Evolutionary conservation across 2,797 vertebrate species (phyloP).

Genomic region (Setipinna tenuifilis): DNA sequence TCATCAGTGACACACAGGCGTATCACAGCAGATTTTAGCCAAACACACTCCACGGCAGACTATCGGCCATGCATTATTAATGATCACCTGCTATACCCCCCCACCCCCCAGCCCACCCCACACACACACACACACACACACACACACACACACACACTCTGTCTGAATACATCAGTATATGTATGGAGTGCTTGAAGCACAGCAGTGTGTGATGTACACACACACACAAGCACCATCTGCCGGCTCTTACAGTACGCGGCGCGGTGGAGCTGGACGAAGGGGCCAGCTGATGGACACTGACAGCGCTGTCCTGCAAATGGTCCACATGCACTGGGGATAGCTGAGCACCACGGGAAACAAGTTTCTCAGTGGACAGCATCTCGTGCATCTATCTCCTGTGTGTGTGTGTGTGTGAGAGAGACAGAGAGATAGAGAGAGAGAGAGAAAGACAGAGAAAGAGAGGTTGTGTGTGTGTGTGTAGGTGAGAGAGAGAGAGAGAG

Average conservation of each 20-base stretch:
- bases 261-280: not conserved
- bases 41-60: not conserved
- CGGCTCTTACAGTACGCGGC: too few species aligned
- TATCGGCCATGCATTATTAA: slow-evolving; percentile 1
- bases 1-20: not conserved
- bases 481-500: too few species aligned
- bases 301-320: not conserved
- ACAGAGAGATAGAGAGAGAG: too few species aligned
- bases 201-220: too few species aligned
- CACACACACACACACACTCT: too few species aligned
- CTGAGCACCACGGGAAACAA: not conserved
- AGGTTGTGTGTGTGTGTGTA: too few species aligned
- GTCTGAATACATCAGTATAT: not conserved
- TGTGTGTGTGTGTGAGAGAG: too few species aligned
- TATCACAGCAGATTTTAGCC: not conserved
- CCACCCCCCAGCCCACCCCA: not conserved
- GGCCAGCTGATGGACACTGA: not conserved
- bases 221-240: too few species aligned
- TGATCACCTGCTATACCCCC: slow-evolving; percentile 14
- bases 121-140: too few species aligned
- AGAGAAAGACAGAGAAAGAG: too few species aligned
- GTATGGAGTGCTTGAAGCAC: not conserved
- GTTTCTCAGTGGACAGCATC: not conserved
- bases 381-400: too few species aligned
- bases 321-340: not conserved